Conservation (phyloP, 2,113 vertebrate genomes). For the Ginglymostoma cirratum region DNA sequence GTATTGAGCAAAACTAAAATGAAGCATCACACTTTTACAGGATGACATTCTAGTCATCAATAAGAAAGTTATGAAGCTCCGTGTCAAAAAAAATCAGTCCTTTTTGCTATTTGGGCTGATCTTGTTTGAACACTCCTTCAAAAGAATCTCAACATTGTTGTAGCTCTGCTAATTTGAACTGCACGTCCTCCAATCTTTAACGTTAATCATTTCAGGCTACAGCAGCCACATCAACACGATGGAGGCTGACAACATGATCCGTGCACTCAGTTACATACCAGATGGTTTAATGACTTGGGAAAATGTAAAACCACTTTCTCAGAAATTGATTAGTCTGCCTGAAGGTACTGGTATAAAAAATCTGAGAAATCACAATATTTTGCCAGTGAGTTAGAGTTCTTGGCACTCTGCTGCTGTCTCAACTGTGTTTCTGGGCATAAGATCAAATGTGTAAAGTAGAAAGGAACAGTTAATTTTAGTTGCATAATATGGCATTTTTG, state of each 20-base stretch:
- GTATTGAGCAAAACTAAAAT: neutral
- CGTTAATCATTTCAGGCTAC: neutral
- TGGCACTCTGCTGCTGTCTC: neutral
- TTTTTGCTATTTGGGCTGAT: neutral
- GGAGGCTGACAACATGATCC: neutral
- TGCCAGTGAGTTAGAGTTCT: neutral
- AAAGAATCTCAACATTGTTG: neutral
- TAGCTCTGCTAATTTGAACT: neutral
- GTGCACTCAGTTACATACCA: neutral
- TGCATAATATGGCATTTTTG: neutral
- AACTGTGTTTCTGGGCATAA: neutral
- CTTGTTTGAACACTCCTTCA: neutral
- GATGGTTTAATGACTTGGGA: neutral
- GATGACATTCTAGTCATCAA: neutral
- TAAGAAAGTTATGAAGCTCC: neutral
- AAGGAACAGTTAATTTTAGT: neutral
- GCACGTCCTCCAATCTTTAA: neutral
- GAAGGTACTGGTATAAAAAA: neutral
- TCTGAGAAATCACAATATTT: neutral
- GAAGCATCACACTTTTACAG: neutral
- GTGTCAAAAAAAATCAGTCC: neutral
- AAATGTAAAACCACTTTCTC: neutral
- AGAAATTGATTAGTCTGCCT: slow-evolving; percentile 14
- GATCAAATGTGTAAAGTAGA: neutral
- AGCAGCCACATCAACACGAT: neutral